Evolutionary conservation across 2,797 vertebrate genomes (phyloP).

Genomic region (Spinus olivaceus): DNA sequence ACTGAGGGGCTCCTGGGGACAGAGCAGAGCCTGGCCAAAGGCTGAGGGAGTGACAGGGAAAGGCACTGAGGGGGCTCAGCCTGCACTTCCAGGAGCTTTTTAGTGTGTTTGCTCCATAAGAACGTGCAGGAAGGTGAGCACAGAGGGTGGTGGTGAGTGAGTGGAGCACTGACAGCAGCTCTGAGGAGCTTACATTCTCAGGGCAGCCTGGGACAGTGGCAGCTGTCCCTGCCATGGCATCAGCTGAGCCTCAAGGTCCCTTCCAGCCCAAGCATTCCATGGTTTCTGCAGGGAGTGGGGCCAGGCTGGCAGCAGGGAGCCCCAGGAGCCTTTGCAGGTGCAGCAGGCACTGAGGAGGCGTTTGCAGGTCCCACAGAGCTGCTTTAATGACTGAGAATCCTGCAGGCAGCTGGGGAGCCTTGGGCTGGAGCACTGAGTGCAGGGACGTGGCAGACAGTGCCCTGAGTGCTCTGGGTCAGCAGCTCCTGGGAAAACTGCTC

Average conservation of each 20-base stretch:
- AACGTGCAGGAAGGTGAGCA: not conserved
- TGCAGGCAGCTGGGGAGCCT: not conserved
- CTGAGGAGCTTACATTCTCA: not conserved
- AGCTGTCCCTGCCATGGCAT: not conserved
- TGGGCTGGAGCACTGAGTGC: accelerated
- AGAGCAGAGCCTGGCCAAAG: not conserved
- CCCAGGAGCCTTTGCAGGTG: not conserved
- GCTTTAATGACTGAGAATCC: not conserved
- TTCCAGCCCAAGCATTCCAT: not conserved
- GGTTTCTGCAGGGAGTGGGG: accelerated
- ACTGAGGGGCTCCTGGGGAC: not conserved
- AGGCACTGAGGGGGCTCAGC: not conserved
- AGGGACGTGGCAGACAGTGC: accelerated
- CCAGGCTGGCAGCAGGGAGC: not conserved
- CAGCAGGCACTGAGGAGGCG: not conserved
- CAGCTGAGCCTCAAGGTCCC: not conserved
- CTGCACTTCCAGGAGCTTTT: not conserved
- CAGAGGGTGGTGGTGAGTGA: not conserved
- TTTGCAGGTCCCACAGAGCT: not conserved
- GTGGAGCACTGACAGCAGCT: not conserved
- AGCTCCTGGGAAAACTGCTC: not conserved
- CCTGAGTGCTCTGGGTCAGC: not conserved
- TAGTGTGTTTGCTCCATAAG: not conserved
- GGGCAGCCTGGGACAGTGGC: not conserved
- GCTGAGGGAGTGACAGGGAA: not conserved